Percentiles rank a stretch among this genome's conserved stretches.
phyloP scores from a whole-genome alignment of 2,888 invertebrate genomes.

The Melinaea menophilus region DNA sequence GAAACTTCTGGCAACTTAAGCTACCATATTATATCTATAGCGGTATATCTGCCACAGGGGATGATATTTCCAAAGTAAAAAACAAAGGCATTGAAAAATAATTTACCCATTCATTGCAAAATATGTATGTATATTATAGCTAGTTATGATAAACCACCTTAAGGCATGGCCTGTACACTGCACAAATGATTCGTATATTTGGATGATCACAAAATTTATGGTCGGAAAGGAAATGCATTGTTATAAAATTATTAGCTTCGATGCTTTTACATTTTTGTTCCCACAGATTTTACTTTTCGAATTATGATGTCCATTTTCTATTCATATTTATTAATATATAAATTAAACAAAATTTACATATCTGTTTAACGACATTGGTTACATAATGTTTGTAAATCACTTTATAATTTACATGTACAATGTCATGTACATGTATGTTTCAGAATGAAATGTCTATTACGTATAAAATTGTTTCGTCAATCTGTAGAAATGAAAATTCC shows the following conservation, averaged over 20 bases:
- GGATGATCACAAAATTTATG: constrained; percentile 43
- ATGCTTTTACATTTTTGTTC: constrained; percentile 30
- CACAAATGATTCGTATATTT: constrained; percentile 64
- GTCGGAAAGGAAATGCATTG: constrained; percentile 38
- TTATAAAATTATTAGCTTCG: constrained; percentile 40
- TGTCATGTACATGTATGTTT: too few relatives aligned
- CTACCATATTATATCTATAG: too few relatives aligned
- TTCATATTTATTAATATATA: background rate
- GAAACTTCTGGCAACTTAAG: too few relatives aligned
- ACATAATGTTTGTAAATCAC: too few relatives aligned
- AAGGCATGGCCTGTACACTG: constrained; percentile 62
- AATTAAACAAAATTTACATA: background rate
- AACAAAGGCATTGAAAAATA: too few relatives aligned
- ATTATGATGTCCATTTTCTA: constrained; percentile 16
- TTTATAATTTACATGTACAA: too few relatives aligned
- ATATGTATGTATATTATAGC: constrained; percentile 5
- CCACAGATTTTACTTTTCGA: constrained; percentile 25
- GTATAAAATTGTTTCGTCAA: background rate
- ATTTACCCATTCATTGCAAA: too few relatives aligned
- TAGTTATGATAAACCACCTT: constrained; percentile 31
- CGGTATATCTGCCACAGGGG: too few relatives aligned
- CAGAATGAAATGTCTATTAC: too few relatives aligned
- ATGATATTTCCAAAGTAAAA: too few relatives aligned
- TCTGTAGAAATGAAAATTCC: background rate
- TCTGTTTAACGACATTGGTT: too few relatives aligned